A percentile compares a stretch with the other conserved stretches of the same genome.
Conservation (phyloP, 2,797 vertebrate species). For the Caiman crocodilus region DNA sequence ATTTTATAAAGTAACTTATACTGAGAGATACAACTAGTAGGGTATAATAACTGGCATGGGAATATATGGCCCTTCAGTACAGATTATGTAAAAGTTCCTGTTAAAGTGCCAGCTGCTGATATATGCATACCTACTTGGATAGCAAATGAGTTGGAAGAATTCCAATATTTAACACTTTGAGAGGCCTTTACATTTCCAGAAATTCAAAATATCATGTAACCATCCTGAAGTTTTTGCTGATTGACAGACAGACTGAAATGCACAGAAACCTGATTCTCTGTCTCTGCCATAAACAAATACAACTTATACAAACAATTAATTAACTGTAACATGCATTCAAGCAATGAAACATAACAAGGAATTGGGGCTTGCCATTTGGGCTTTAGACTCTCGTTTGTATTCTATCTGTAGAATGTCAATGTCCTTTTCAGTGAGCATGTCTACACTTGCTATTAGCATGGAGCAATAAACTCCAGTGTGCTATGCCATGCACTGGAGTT, state of each 20-base stretch:
- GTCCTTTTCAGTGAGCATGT: not conserved
- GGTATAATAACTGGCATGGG: not conserved
- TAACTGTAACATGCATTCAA: rapidly evolving
- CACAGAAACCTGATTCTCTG: not conserved
- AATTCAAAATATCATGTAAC: not conserved
- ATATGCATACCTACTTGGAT: not conserved
- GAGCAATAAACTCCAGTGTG: too few species aligned
- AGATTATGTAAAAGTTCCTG: not conserved
- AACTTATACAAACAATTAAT: not conserved
- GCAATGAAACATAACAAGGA: not conserved
- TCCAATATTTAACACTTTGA: not conserved
- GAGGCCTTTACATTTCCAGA: not conserved
- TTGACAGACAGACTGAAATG: not conserved
- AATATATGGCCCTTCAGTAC: not conserved
- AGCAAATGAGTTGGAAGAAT: not conserved
- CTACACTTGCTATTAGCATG: too few species aligned
- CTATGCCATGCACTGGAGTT: too few species aligned
- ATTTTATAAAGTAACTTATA: rapidly evolving
- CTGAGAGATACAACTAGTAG: not conserved
- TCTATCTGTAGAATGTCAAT: not conserved
- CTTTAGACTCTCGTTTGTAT: not conserved
- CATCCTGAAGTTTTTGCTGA: not conserved
- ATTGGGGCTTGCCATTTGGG: not conserved
- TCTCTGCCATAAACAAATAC: not conserved
- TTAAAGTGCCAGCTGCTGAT: not conserved